Base-by-base conservation (phyloP, 2,797 vertebrate species). In the Sebastes dallii region DNA sequence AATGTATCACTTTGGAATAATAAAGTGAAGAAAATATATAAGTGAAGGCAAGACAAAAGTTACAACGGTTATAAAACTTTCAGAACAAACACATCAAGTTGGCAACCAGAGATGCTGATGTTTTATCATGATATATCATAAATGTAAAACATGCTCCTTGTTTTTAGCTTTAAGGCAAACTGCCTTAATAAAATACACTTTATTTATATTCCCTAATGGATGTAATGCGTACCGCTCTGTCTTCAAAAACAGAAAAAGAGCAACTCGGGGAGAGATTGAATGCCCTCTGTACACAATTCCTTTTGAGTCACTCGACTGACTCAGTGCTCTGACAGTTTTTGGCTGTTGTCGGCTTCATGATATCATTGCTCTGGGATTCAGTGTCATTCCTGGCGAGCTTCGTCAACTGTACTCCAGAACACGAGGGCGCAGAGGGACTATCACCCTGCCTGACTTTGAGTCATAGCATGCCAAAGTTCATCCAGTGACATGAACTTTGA, bases 321-420 rank as follows among this genome's bases (percentile, higher is more conserved):
- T 83, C 56, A 55, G 39, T 16, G 58, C 72, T 50, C 46, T 24
- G 78, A 83, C 66, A 58, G 65, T 18, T 71, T 64, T 66, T 77
- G 66, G 66, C 72, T 39, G 2, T 12, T 5, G 8, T 30, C 32
- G 39, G 25, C 69, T 65, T 39, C 9, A 10, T 83, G 82, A 83
- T 73, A 34, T 84, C 78, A 76, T 66, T 8, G 25, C 22, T 77
- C 18, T 60, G 66, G 70, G 80, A 81, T 73, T 86, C 29, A 18
- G 34, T 77, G 75, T 81, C 81, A 24, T 66, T 86, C 69, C 72
- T 73, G 77, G 72, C 34, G 14, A 8, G 22, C 36, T 22, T 55
- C 8, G 5, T 66, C 65, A 52, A 14, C 68, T 50, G 42, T 24
- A 9, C 16, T 73, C 29, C 22, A 72, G 69, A 13, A 50, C 65